Percentiles rank a stretch among this genome's conserved stretches.
These are phyloP conservation scores for Panopea generosa DNA, from an alignment of 2,888 invertebrate species.

Conservation along the genomic window DNA sequence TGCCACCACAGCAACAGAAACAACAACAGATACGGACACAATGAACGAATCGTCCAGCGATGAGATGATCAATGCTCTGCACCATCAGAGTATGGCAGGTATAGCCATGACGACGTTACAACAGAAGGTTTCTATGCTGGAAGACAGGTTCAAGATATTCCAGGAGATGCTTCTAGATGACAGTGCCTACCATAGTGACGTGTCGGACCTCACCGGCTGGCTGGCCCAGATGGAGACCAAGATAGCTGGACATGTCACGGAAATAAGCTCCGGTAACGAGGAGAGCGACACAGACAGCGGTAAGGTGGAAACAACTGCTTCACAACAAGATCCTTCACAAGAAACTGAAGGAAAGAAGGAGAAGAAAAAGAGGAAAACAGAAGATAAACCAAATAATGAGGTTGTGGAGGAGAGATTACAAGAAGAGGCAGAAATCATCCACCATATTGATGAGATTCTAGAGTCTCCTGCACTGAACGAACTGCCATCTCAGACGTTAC, in stretches of 20 bases:
- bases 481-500: constrained; percentile 18
- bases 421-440: constrained; percentile 54
- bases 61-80: constrained; percentile 28
- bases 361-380: constrained; percentile 21
- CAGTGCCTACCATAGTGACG: constrained; percentile 64
- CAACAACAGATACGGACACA: neutral
- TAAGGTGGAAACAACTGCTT: constrained; percentile 27
- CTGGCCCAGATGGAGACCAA: constrained; percentile 63
- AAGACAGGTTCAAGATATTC: constrained; percentile 67
- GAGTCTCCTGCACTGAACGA: constrained; percentile 5
- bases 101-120: constrained; percentile 39
- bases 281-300: constrained; percentile 35
- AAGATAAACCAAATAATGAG: constrained; percentile 18
- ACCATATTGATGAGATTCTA: constrained; percentile 49
- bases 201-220: constrained; percentile 59
- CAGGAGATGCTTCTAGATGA: constrained; percentile 63
- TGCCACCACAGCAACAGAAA: constrained; percentile 24
- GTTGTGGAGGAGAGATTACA: constrained; percentile 43
- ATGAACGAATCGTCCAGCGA: constrained; percentile 40
- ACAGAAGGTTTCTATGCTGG: constrained; percentile 51
- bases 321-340: constrained; percentile 11
- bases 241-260: constrained; percentile 32
- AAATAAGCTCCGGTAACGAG: constrained; percentile 15
- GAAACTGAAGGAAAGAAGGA: constrained; percentile 25
- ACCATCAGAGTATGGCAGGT: constrained; percentile 31